A percentile compares a stretch with the other conserved stretches of the same genome.
These are phyloP conservation scores for Lutraria lutraria DNA, from an alignment of 2,888 invertebrate genomes.

Conservation along the genomic window DNA sequence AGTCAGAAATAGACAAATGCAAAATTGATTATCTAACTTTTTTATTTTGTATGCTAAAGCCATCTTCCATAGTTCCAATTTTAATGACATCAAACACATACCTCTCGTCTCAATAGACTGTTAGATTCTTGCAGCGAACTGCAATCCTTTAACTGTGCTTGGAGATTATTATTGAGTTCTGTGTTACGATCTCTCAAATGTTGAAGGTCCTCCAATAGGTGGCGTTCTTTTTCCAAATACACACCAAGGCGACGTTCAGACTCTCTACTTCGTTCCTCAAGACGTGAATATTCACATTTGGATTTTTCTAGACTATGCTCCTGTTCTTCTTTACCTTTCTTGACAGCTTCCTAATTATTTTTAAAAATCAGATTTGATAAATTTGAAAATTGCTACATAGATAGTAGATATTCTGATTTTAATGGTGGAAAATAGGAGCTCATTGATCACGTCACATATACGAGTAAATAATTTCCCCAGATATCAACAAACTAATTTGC, in stretches of 20 bases:
- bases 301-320: conserved; percentile 55
- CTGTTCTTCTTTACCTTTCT: conserved; percentile 62
- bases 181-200: conserved; percentile 55
- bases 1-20: too few species aligned
- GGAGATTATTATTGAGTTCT: conserved; percentile 65
- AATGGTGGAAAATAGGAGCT: too few species aligned
- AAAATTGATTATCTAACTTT: too few species aligned
- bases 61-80: too few species aligned
- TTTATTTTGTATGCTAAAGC: too few species aligned
- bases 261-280: conserved; percentile 59
- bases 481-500: too few species aligned
- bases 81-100: background rate
- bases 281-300: conserved; percentile 49
- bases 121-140: background rate
- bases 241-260: conserved; percentile 56
- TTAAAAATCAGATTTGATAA: background rate
- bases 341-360: conserved; percentile 52
- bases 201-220: conserved; percentile 62
- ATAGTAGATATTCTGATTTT: too few species aligned
- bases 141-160: conserved; percentile 43
- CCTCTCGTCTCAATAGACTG: conserved; percentile 27
- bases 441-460: too few species aligned
- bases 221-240: conserved; percentile 67
- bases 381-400: background rate
- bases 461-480: too few species aligned